Base-by-base conservation (phyloP, 2,113 vertebrate genomes). In the Xenopus borealis region DNA sequence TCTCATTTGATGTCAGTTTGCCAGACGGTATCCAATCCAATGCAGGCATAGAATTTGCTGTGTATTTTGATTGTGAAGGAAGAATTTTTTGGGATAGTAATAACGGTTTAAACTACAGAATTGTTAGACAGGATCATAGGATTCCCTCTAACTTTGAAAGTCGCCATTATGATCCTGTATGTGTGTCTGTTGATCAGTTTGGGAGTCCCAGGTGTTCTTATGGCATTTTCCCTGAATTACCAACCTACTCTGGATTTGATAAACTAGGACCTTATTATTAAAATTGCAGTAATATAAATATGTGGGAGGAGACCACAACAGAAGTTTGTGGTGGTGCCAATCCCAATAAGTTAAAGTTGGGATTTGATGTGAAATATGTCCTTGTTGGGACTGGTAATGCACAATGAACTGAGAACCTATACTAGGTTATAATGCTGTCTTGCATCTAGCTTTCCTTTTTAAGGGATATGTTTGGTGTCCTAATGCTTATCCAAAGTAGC, bases 191-290 rank as follows among this genome's bases (percentile, higher is more conserved):
- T 23, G 95, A 98, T 83, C 89, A 83, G 0, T 98, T 93, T 8
- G 95, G 95, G 66, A 97, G 96, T 80, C 95, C 94, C 13, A 90
- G 93, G 10, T 97, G 94, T 30, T 94, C 95, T 14, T 93, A 93
- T 0, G 94, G 95, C 17, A 83, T 98, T 55, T 94, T 96, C 79
- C 88, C 97, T 0, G 94, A 96, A 79, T 99, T 95, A 96, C 92
- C 94, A 1, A 95, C 94, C 80, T 98, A 98, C 47, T 87, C 93
- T 0, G 92, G 92, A 0, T 97, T 94, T 0, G 94, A 97, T 79
- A 93, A 95, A 76, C 85, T 89, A 0, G 94, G 95, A 0, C 96
- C 95, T 3, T 99, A 98, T 85, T 98, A 99, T 10, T 99, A 90
- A 92, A 33, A 7, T 58, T 50, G 18, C 27, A 64, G 46, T 19